Percentiles rank a stretch among this genome's conserved stretches.
Evolutionary conservation across 2,113 vertebrate genomes (phyloP).

Genomic region (Cyprinodon tularosa): DNA sequence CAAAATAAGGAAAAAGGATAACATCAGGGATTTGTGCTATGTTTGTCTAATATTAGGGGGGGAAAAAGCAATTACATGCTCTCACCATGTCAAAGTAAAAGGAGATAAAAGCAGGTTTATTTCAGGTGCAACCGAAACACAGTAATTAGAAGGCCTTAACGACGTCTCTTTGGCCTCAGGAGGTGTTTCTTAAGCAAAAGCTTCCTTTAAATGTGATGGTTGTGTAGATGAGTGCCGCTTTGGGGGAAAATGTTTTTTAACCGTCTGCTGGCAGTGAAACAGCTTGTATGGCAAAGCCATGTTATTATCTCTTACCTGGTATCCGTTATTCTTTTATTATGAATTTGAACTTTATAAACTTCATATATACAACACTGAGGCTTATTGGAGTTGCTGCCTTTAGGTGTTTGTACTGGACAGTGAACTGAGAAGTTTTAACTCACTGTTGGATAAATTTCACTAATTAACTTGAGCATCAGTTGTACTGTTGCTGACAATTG

Average conservation of each 20-base stretch:
- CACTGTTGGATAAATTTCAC: no score
- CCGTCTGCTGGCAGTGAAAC: not conserved
- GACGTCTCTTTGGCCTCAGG: not conserved
- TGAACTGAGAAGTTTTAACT: no score
- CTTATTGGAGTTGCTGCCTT: not conserved
- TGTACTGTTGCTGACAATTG: not conserved
- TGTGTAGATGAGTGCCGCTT: not conserved
- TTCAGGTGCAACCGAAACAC: not conserved
- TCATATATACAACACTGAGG: not conserved
- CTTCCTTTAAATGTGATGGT: not conserved
- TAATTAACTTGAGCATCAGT: no score
- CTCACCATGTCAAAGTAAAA: not conserved
- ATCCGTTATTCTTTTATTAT: not conserved
- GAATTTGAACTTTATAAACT: no score
- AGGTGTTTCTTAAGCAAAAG: not conserved
- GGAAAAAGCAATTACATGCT: not conserved
- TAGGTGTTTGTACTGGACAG: not conserved
- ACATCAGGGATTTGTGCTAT: not conserved
- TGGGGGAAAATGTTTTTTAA: not conserved
- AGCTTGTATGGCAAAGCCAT: not conserved
- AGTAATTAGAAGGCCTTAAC: not conserved
- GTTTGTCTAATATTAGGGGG: conserved; percentile 14
- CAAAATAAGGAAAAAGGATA: not conserved
- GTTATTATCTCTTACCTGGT: not conserved
- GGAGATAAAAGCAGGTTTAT: conserved; percentile 6